Evolutionary conservation across 2,888 invertebrate genomes (phyloP).

Genomic region (Platypus cylindrus): DNA sequence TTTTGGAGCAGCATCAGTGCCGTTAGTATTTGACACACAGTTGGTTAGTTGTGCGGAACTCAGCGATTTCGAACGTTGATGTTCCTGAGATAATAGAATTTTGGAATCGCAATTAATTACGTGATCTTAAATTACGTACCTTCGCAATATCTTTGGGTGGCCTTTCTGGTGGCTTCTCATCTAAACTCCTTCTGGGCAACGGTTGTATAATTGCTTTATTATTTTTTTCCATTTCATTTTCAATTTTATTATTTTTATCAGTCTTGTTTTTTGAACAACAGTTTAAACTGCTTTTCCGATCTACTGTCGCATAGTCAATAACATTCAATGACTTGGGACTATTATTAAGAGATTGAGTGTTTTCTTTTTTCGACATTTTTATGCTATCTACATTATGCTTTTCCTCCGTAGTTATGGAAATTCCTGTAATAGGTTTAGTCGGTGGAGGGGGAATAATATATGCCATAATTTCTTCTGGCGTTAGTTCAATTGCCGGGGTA

Average conservation of each 20-base stretch:
- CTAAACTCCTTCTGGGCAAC: slow-evolving; percentile 47
- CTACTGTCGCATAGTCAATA: slow-evolving; percentile 61
- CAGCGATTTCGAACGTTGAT: slow-evolving; percentile 36
- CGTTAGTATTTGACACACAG: not conserved
- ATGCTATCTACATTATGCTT: not conserved
- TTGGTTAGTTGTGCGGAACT: not conserved
- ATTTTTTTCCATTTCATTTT: slow-evolving; percentile 29
- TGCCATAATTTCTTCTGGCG: slow-evolving; percentile 73
- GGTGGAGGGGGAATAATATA: slow-evolving; percentile 76
- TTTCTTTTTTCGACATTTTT: not conserved
- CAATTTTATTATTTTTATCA: slow-evolving; percentile 33
- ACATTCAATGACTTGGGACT: slow-evolving; percentile 35
- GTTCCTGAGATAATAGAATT: slow-evolving; percentile 15
- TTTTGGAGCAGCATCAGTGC: slow-evolving; percentile 33
- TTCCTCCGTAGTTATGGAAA: slow-evolving; percentile 12
- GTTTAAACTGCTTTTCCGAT: slow-evolving; percentile 57
- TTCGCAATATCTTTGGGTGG: slow-evolving; percentile 49
- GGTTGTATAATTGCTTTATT: slow-evolving; percentile 39
- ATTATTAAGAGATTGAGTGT: not conserved
- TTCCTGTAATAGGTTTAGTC: slow-evolving; percentile 19
- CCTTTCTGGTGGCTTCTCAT: slow-evolving; percentile 51
- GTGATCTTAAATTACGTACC: too few species aligned
- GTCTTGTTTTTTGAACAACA: slow-evolving; percentile 52
- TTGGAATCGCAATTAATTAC: too few species aligned
- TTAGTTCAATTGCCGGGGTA: slow-evolving; percentile 63